phyloP scores from a whole-genome alignment of 92 coral and sea anemone genomes.

The Bergia puertoricense region DNA sequence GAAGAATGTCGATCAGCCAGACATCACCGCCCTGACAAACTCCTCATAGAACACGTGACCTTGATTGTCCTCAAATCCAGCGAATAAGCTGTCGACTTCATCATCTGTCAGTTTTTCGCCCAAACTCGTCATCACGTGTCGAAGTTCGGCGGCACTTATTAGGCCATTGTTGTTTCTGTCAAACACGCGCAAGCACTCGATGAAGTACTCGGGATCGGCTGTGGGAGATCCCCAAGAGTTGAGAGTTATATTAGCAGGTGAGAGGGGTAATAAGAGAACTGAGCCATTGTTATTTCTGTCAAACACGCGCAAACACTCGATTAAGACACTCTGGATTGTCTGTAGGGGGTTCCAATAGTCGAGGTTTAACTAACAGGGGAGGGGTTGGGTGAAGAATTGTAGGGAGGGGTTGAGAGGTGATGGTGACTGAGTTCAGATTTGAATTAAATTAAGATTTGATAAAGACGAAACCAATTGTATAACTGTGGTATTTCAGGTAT shows the following conservation, averaged over 20 bases:
- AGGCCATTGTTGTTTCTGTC: slow-evolving; percentile 90
- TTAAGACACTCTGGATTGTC: slow-evolving; percentile 77
- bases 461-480: too few species aligned
- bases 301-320: slow-evolving; percentile 89
- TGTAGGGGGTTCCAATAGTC: neutral
- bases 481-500: too few species aligned
- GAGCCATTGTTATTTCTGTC: slow-evolving; percentile 84
- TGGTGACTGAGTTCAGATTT: too few species aligned
- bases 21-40: slow-evolving; percentile 82
- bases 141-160: slow-evolving; percentile 88
- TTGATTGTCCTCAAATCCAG: slow-evolving; percentile 90
- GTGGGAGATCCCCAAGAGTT: neutral
- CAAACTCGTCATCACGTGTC: slow-evolving; percentile 89
- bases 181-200: slow-evolving; percentile 92
- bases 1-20: slow-evolving; percentile 47
- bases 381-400: neutral
- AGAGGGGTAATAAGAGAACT: neutral
- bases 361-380: neutral
- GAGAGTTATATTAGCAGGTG: too few species aligned
- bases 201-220: slow-evolving; percentile 87
- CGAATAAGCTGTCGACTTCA: slow-evolving; percentile 79
- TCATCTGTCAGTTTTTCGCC: slow-evolving; percentile 91
- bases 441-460: too few species aligned
- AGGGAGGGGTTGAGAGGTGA: neutral
- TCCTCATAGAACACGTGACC: slow-evolving; percentile 93